Base-by-base conservation (phyloP, 1,140 invertebrate species). In the Tribolium madens region DNA sequence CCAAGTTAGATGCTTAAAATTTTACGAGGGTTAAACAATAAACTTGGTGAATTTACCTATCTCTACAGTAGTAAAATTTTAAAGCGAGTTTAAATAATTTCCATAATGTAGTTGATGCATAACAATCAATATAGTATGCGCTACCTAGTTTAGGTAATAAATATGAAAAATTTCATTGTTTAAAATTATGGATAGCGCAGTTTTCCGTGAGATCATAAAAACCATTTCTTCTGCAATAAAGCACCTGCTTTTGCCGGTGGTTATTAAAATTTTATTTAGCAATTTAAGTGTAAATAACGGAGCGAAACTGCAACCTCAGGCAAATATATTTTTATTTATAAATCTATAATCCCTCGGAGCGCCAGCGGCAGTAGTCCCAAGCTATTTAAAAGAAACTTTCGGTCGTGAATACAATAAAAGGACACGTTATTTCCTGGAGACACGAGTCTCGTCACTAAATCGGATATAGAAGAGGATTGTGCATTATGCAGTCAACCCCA, bases 231-330 rank as follows among this genome's bases (percentile, higher is more conserved):
- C 0, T 12, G 21, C 31, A 57, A 18, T 64, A 64, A 64, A 64
- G 7, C 57, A 64, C 31, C 57, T 64, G 57, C 57, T 14, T 33
- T 12, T n/a, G 2, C 12, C 9, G 5, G 7, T 4, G 57, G 57
- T 64, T 64, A 64, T 64, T 64, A 64, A 64, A 64, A 64, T 64
- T 64, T 64, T 64, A 64, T 64, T 64, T 64, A 14, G 21, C 57
- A 64, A 64, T 64, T 64, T 64, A 64, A 33, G 57, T 64, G 57
- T 64, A 64, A 64, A 64, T 64, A 64, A n/a, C 26, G 9, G 1
- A 26, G n/a, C 57, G n/a, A n/a, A 52, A 52, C n/a, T 52, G 50
- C 50, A 52, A 17, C 50, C 50, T 9, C 52, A 17, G 52, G 52
- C n/a, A 57, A 21, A 57, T 57, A 50, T 14, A 57, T 57, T 57